Evolutionary conservation across 1,140 invertebrate genomes (phyloP).

Genomic region (Bacillus rossius): DNA sequence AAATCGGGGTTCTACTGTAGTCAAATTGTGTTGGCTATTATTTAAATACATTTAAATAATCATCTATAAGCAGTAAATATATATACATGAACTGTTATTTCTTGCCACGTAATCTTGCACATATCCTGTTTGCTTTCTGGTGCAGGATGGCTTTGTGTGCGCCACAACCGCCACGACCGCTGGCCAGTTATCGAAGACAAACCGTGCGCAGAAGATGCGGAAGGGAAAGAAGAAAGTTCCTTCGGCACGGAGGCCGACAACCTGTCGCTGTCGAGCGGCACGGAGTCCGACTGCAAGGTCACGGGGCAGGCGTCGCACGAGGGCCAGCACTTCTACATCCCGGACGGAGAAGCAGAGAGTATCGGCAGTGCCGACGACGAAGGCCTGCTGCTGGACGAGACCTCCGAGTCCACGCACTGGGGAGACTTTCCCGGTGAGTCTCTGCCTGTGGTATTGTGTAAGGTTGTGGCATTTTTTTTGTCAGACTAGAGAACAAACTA

Average conservation of each 20-base stretch:
- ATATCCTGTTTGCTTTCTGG: no score
- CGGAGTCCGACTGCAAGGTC: not conserved
- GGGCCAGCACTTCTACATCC: not conserved
- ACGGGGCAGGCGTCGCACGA: not conserved
- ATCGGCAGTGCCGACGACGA: constrained; percentile 2
- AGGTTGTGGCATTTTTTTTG: no score
- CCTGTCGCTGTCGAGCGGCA: not conserved
- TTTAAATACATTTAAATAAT: no score
- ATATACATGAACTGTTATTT: no score
- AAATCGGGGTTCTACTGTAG: no score
- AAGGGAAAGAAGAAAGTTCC: not conserved
- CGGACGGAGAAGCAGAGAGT: not conserved
- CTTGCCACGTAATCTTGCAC: no score
- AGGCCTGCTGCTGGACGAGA: constrained; percentile 4
- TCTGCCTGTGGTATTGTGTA: not conserved
- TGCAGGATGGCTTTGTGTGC: constrained; percentile 77
- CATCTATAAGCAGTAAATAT: no score
- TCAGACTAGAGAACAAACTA: no score
- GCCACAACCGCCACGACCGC: constrained; percentile 71
- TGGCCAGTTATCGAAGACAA: constrained; percentile 76
- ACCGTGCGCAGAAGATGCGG: constrained; percentile 18
- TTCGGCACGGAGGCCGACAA: not conserved
- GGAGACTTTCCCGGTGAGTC: constrained; percentile 11
- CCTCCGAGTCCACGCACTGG: constrained; percentile 10
- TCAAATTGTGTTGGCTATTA: no score